phyloP scores from a whole-genome alignment of 2,113 vertebrate genomes.

The Empidonax alnorum region DNA sequence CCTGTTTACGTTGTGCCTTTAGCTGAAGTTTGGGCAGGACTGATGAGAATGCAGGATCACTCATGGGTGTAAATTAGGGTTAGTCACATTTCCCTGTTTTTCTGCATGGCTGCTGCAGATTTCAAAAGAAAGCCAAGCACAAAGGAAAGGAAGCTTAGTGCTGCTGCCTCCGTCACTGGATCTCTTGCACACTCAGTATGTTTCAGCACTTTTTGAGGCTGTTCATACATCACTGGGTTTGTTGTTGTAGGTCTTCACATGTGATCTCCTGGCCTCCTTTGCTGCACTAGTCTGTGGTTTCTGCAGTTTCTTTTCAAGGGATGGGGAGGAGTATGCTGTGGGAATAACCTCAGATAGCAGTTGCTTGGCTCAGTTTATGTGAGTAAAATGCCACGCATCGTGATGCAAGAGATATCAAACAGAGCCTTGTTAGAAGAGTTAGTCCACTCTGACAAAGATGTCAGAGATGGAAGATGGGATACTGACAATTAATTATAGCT shows the following conservation, averaged over 20 bases:
- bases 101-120: neutral
- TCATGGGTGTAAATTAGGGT: neutral
- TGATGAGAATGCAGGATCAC: slow-evolving; percentile 1
- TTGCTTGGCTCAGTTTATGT: neutral
- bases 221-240: fast-evolving
- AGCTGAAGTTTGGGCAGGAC: slow-evolving; percentile 12
- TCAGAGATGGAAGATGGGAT: neutral
- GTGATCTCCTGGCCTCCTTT: neutral
- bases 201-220: neutral
- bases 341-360: neutral
- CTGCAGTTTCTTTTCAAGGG: neutral
- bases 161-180: neutral
- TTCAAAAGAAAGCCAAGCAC: neutral
- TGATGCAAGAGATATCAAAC: neutral
- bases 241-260: neutral
- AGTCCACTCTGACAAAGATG: neutral
- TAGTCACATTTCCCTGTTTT: slow-evolving; percentile 10
- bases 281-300: neutral
- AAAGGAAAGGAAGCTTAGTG: neutral
- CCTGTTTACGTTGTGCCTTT: neutral
- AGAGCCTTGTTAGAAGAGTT: neutral
- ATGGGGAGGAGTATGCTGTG: neutral
- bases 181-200: neutral
- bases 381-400: neutral
- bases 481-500: neutral